A percentile compares a stretch with the other conserved stretches of the same genome.
phyloP scores from a whole-genome alignment of 2,888 invertebrate species.

The Lamellibrachia columna region DNA sequence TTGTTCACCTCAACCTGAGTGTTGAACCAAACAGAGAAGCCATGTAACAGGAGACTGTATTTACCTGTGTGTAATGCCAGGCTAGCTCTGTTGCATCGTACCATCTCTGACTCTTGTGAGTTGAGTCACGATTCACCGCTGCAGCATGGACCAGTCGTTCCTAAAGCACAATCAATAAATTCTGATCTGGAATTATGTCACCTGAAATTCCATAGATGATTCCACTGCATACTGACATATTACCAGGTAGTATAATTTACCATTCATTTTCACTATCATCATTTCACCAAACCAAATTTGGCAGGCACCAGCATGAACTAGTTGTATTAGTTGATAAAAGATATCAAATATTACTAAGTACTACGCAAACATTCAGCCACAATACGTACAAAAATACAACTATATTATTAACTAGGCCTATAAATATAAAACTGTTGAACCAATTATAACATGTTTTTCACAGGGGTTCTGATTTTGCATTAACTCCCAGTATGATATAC shows the following conservation, averaged over 20 bases:
- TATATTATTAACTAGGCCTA: too few relatives aligned
- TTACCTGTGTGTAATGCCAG: conserved; percentile 59
- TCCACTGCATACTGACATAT: background rate
- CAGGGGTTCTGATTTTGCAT: too few relatives aligned
- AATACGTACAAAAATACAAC: background rate
- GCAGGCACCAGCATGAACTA: too few relatives aligned
- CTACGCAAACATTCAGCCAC: background rate
- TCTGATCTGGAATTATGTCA: background rate
- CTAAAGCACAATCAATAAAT: conserved; percentile 43
- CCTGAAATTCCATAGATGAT: background rate
- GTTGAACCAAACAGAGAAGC: too few relatives aligned
- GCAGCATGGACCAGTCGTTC: conserved; percentile 60
- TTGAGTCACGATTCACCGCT: conserved; percentile 62
- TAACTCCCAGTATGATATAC: too few relatives aligned
- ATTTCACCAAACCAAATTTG: too few relatives aligned
- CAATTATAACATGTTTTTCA: too few relatives aligned
- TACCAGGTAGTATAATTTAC: background rate
- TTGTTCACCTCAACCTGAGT: too few relatives aligned
- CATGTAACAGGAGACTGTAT: background rate
- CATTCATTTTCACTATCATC: too few relatives aligned
- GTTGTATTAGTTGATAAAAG: background rate
- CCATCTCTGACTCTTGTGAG: conserved; percentile 62
- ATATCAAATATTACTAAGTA: background rate
- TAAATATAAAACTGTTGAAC: too few relatives aligned
- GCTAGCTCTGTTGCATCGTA: conserved; percentile 63